Base-by-base conservation (phyloP, 1,140 invertebrate species). In the Lethocerus indicus region DNA sequence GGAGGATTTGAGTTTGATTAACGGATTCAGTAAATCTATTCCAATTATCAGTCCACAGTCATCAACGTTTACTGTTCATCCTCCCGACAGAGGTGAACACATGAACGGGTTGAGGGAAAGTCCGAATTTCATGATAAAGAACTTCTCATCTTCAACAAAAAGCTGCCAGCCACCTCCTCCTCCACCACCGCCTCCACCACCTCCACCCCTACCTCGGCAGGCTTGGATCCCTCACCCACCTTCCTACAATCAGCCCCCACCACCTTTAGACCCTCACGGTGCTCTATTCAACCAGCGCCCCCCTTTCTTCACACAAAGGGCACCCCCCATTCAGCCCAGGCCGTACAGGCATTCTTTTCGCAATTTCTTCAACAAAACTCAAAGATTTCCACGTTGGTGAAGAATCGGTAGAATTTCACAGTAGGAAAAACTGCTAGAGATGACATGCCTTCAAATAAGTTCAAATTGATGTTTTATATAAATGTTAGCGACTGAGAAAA, bases 111-210 rank as follows among this genome's bases (percentile, higher is more conserved):
- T n/a, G n/a, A n/a, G n/a, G n/a, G n/a, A n/a, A n/a, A n/a, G n/a
- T n/a, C n/a, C n/a, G n/a, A n/a, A 43, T 43, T 23, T 24, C n/a
- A 43, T 24, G 14, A 12, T 43, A 43, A 58, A 45, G 42, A 53
- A 53, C 45, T 59, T 13, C 21, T 53, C 4, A 20, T 56, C 1
- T 37, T 61, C 16, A 50, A 42, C 5, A 59, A 60, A 42, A 58
- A 59, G 0, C 62, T 25, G 23, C 37, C 40, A 7, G 18, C 45
- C 45, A 3, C 45, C 49, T 14, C 40, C 42, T 21, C 32, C 35
- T 21, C 45, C 45, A 1, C 45, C 45, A 3, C 45, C 45, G 13
- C 47, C 29, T 14, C 41, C 41, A 4, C 27, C 28, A 20, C 46
- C 20, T 35, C 18, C 28, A 42, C 6, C 45, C n/a, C 25, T 24